phyloP scores from a whole-genome alignment of 2,113 vertebrate species.

The Tursiops truncatus region DNA sequence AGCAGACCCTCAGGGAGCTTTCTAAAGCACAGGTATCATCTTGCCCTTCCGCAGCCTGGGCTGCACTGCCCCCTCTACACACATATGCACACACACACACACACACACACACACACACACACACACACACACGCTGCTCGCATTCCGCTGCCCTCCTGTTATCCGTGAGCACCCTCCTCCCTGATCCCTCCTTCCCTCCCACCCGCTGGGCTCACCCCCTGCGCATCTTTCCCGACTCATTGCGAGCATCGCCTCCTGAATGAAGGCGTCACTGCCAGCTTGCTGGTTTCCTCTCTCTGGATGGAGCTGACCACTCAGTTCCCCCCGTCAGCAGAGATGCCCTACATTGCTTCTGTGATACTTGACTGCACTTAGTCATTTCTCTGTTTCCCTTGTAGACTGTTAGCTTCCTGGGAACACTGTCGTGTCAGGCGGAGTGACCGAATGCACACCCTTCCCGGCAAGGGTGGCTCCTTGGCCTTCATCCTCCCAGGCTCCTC shows the following conservation, averaged over 20 bases:
- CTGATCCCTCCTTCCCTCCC: rapidly evolving
- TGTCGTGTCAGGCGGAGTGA: neutral
- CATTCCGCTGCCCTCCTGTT: neutral
- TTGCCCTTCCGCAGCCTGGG: neutral
- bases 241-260: neutral
- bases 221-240: neutral
- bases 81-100: neutral
- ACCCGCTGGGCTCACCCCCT: rapidly evolving
- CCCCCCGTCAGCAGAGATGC: neutral
- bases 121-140: neutral
- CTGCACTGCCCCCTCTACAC: neutral
- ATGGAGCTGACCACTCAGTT: neutral
- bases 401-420: neutral
- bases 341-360: neutral
- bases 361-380: neutral
- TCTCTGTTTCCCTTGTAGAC: neutral
- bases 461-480: neutral
- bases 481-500: neutral
- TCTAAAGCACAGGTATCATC: neutral
- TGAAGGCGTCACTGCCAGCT: neutral
- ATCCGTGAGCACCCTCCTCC: neutral
- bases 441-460: neutral
- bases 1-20: neutral
- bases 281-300: neutral
- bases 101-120: neutral